Percentiles rank a stretch among this genome's conserved stretches.
Conservation (phyloP, 2,888 invertebrate genomes). For the Tetropium fuscum region DNA sequence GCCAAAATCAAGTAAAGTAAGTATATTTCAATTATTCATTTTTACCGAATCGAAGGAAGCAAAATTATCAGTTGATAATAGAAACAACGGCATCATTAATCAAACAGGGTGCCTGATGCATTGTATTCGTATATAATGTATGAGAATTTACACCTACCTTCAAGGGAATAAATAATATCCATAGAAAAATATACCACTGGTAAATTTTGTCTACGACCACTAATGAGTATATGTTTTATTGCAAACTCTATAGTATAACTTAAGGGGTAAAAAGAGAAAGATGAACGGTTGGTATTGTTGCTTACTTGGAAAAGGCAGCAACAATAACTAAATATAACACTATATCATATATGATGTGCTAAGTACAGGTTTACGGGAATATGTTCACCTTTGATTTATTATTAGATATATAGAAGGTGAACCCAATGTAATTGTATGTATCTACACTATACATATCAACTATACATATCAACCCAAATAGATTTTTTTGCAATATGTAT, state of each 20-base stretch:
- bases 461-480: no score
- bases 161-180: no score
- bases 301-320: conserved; percentile 51
- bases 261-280: conserved; percentile 19
- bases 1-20: no score
- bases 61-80: no score
- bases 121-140: conserved; percentile 54
- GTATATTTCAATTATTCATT: no score
- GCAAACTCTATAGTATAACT: neutral
- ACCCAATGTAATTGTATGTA: conserved; percentile 42
- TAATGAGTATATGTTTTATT: conserved; percentile 5
- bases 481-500: no score
- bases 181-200: conserved; percentile 32
- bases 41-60: no score
- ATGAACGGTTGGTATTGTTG: neutral
- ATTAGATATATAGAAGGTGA: conserved; percentile 43
- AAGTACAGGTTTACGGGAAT: conserved; percentile 52
- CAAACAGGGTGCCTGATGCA: conserved; percentile 40
- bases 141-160: conserved; percentile 54
- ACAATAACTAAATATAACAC: conserved; percentile 58
- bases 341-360: conserved; percentile 63
- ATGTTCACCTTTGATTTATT: conserved; percentile 45
- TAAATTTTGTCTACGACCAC: conserved; percentile 10
- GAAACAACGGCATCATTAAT: conserved; percentile 37
- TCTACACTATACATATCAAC: no score